phyloP scores from a whole-genome alignment of 2,113 vertebrate genomes.

The Mesocricetus auratus region DNA sequence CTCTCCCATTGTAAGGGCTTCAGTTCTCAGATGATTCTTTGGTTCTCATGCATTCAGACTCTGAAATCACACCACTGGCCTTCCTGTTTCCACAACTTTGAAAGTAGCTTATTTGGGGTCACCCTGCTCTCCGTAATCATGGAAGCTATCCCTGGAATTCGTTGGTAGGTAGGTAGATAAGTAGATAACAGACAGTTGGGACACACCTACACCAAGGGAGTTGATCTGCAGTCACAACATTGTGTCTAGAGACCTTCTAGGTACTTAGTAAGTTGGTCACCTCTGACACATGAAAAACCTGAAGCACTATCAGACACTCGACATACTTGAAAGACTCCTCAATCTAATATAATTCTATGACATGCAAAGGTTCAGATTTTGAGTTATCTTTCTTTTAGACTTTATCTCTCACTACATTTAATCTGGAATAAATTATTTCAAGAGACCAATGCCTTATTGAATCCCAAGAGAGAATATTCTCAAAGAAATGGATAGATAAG shows the following conservation, averaged over 20 bases:
- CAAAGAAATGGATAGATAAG: not conserved
- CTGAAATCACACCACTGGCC: too few species aligned
- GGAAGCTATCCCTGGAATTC: not conserved
- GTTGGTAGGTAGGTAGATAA: not conserved
- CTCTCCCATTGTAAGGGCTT: not conserved
- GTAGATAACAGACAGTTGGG: not conserved
- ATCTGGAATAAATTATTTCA: not conserved
- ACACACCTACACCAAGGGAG: not conserved
- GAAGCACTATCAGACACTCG: not conserved
- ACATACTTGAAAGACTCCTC: not conserved
- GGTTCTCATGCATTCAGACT: not conserved
- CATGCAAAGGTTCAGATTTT: conserved; percentile 10
- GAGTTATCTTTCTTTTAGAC: not conserved
- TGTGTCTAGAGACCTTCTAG: not conserved
- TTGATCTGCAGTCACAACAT: not conserved
- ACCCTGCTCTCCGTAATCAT: not conserved
- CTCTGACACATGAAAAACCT: not conserved
- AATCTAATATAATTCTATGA: not conserved
- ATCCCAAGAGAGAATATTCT: not conserved
- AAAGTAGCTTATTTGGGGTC: not conserved
- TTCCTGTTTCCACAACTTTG: not conserved
- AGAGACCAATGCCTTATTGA: not conserved
- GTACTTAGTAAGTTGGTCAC: rapidly evolving
- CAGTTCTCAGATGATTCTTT: not conserved
- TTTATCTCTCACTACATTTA: not conserved